Evolutionary conservation across 64 coral and sea anemone genomes (phyloP).

Genomic region (Pocillopora verrucosa): DNA sequence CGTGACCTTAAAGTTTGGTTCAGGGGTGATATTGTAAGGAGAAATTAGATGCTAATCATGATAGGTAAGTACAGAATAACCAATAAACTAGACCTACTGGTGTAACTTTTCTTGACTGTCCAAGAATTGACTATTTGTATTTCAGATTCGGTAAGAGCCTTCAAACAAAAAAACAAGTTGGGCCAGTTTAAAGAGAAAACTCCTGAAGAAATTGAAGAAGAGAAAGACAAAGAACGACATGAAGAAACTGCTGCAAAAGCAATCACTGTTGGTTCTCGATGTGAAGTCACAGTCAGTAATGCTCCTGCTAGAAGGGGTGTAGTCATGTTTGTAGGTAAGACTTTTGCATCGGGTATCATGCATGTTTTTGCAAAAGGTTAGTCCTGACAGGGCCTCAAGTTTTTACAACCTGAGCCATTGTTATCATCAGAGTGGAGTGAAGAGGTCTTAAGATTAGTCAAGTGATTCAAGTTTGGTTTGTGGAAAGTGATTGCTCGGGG

Average conservation of each 20-base stretch:
- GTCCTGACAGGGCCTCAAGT: too few relatives aligned
- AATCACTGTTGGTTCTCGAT: constrained; percentile 80
- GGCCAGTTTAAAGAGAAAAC: constrained; percentile 76
- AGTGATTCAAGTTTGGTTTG: too few relatives aligned
- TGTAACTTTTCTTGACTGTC: background rate
- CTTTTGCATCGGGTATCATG: too few relatives aligned
- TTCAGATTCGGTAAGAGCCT: constrained; percentile 95
- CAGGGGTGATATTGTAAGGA: too few relatives aligned
- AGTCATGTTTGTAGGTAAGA: constrained; percentile 96
- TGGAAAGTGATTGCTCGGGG: too few relatives aligned
- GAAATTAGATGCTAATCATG: too few relatives aligned
- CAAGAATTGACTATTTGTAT: background rate
- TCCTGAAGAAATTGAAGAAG: constrained; percentile 72
- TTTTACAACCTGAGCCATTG: too few relatives aligned
- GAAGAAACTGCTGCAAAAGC: constrained; percentile 85
- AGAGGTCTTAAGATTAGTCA: too few relatives aligned
- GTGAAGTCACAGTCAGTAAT: constrained; percentile 80
- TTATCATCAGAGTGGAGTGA: too few relatives aligned
- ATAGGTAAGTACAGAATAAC: too few relatives aligned
- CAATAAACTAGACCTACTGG: background rate
- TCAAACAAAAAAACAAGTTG: constrained; percentile 92
- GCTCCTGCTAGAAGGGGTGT: constrained; percentile 63
- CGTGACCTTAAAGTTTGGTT: too few relatives aligned
- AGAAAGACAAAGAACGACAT: constrained; percentile 70
- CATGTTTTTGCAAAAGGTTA: background rate